Percentiles rank a stretch among this genome's conserved stretches.
Conservation (phyloP, 2,888 invertebrate species). For the Melanchra persicariae region DNA sequence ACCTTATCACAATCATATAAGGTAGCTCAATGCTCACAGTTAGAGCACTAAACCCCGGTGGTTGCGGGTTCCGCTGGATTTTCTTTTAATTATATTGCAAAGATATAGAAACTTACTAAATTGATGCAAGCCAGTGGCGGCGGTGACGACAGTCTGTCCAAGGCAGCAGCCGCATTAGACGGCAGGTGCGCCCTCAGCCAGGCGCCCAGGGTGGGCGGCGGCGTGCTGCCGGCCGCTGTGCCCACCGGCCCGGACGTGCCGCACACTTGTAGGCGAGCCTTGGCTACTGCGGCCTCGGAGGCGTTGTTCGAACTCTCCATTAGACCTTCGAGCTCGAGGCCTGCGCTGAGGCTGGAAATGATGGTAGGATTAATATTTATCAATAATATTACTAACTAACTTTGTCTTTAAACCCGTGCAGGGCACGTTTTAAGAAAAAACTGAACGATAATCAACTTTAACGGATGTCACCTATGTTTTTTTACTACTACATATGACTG, state of each 20-base stretch:
- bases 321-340: conserved; percentile 79
- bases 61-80: too few species aligned
- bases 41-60: too few species aligned
- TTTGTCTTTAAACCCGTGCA: neutral
- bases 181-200: conserved; percentile 85
- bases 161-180: conserved; percentile 76
- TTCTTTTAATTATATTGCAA: neutral
- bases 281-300: conserved; percentile 78
- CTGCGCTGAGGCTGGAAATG: conserved; percentile 78
- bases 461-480: too few species aligned
- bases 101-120: conserved; percentile 69
- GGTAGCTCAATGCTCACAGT: too few species aligned
- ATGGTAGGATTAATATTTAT: neutral
- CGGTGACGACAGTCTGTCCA: conserved; percentile 80
- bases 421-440: too few species aligned
- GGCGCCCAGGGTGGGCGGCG: conserved; percentile 80
- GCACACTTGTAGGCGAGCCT: conserved; percentile 81
- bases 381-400: neutral
- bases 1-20: too few species aligned
- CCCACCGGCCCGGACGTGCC: conserved; percentile 73
- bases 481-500: too few species aligned
- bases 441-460: too few species aligned
- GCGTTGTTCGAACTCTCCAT: conserved; percentile 74
- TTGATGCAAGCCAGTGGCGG: conserved; percentile 80
- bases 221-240: conserved; percentile 70